Evolutionary conservation across 2,113 vertebrate genomes (phyloP).

Genomic region (Gymnocephalus cernua): DNA sequence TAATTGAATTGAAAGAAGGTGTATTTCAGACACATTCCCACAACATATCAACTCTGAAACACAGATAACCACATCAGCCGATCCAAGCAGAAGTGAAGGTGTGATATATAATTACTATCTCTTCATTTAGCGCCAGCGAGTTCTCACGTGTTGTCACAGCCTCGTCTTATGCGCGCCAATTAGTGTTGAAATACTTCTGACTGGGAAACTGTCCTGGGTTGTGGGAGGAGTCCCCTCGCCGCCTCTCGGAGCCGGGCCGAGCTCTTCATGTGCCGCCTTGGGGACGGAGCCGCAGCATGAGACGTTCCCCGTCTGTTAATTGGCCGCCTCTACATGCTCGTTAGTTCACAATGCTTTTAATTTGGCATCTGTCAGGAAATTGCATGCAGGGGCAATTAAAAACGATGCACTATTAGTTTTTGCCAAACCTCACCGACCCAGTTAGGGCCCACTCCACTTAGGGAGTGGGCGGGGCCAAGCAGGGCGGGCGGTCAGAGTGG

Average conservation of each 20-base stretch:
- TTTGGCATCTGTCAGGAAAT: slow-evolving; percentile 77
- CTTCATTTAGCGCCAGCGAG: background rate
- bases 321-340: slow-evolving; percentile 61
- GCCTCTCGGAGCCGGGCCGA: slow-evolving; percentile 25
- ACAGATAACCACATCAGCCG: background rate
- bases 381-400: slow-evolving; percentile 75
- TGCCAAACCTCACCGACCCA: slow-evolving; percentile 61
- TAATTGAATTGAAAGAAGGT: too few relatives aligned
- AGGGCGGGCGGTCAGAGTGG: slow-evolving; percentile 37
- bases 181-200: slow-evolving; percentile 38
- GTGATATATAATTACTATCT: background rate
- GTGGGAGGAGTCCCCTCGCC: slow-evolving; percentile 27
- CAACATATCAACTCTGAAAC: background rate
- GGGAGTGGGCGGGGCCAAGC: too few relatives aligned
- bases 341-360: slow-evolving; percentile 72
- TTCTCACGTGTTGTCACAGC: background rate
- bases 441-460: slow-evolving; percentile 58
- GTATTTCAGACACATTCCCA: too few relatives aligned
- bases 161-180: slow-evolving; percentile 24
- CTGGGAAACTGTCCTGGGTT: slow-evolving; percentile 40
- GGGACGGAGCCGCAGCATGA: slow-evolving; percentile 58
- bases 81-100: background rate
- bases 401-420: slow-evolving; percentile 71
- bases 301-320: slow-evolving; percentile 72
- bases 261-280: slow-evolving; percentile 60